phyloP scores from a whole-genome alignment of 2,888 invertebrate genomes.

The Drosophila mayaguana region DNA sequence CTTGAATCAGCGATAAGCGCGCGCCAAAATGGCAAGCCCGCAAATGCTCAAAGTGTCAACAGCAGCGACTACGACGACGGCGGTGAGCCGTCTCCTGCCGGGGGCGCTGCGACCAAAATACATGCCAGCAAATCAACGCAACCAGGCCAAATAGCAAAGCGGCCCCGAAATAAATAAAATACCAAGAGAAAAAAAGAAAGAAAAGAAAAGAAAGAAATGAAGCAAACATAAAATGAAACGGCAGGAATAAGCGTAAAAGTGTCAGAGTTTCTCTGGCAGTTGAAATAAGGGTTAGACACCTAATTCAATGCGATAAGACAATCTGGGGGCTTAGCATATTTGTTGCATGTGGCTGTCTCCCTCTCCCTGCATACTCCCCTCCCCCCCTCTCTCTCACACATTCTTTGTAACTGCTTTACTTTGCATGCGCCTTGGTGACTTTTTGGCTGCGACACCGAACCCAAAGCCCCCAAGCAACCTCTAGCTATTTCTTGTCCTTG shows the following conservation, averaged over 20 bases:
- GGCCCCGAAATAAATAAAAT: neutral
- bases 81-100: neutral
- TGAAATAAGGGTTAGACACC: slow-evolving; percentile 71
- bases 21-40: slow-evolving; percentile 55
- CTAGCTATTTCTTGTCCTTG: slow-evolving; percentile 16
- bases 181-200: neutral
- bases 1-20: slow-evolving; percentile 64
- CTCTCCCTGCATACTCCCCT: neutral
- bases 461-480: neutral
- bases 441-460: slow-evolving; percentile 25
- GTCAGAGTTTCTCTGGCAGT: slow-evolving; percentile 64
- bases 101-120: slow-evolving; percentile 10
- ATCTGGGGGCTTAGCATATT: slow-evolving; percentile 67
- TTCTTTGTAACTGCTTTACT: slow-evolving; percentile 48
- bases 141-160: slow-evolving; percentile 13
- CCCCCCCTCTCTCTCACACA: neutral
- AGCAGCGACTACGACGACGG: slow-evolving; percentile 23
- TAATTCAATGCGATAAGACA: slow-evolving; percentile 70
- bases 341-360: slow-evolving; percentile 57
- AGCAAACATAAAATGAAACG: neutral
- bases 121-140: slow-evolving; percentile 54
- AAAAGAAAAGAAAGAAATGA: neutral
- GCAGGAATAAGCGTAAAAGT: slow-evolving; percentile 62
- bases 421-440: slow-evolving; percentile 58
- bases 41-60: slow-evolving; percentile 65